Base-by-base conservation (phyloP, 2,113 vertebrate genomes). In the Nothobranchius furzeri region DNA sequence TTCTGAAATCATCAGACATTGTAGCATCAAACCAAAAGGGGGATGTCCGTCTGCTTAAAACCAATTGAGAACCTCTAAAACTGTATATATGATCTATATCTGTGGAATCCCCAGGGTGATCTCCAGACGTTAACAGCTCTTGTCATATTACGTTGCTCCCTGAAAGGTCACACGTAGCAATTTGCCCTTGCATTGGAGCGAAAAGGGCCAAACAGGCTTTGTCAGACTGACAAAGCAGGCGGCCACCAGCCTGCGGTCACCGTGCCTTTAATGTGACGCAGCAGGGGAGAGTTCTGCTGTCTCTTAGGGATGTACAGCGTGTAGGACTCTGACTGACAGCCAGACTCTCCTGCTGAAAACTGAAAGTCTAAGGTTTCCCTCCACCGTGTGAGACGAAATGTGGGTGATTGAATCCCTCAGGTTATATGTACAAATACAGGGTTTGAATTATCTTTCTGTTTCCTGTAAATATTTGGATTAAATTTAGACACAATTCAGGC, bases 91-190 rank as follows among this genome's bases (percentile, higher is more conserved):
- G 68, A 63, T 58, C 54, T 58, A 71, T 82, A 83, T 87, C 76
- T 73, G 72, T 60, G 65, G 52, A 84, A 81, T 69, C 68, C 85
- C 83, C 15, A 60, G 52, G 84, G 86, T 81, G 54, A 58, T 77
- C 55, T 36, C 80, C 64, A 76, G 77, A 87, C 64, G 66, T 62
- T 88, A 91, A 90, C 81, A 73, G 72, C 76, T 77, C 82, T 81
- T 91, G 89, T 89, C 87, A 91, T 85, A 76, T 89, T 85, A 72
- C 81, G 79, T 85, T 77, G 82, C 82, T 76, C 74, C 75, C 83
- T 51, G 14, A 90, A 91, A 90, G 89, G 89, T 90, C 84, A 85
- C 78, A 86, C 80, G 79, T 76, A 79, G 81, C 77, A 87, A 84
- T 87, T 85, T 85, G 85, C 75, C 83, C 71, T 80, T 79, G 82